A percentile compares a stretch with the other conserved stretches of the same genome.
These are phyloP conservation scores for Pyrochroa serraticornis DNA, from an alignment of 2,888 invertebrate species.

Conservation along the genomic window DNA sequence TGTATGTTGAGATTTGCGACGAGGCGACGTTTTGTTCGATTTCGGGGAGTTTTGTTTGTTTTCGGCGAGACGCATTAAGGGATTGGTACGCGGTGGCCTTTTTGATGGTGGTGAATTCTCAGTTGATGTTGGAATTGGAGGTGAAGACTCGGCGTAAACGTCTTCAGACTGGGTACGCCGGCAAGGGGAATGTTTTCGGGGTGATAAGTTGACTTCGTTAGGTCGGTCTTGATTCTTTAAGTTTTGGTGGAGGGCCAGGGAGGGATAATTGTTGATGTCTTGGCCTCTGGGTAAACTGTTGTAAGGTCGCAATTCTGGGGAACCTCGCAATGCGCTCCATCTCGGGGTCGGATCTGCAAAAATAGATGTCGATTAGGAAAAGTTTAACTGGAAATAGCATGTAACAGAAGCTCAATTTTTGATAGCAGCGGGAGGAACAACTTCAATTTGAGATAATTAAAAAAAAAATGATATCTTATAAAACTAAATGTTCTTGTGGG, in stretches of 20 bases:
- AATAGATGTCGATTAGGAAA: neutral
- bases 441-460: too few relatives aligned
- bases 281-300: slow-evolving; percentile 66
- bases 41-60: slow-evolving; percentile 29
- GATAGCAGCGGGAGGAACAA: too few relatives aligned
- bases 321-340: slow-evolving; percentile 61
- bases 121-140: slow-evolving; percentile 1
- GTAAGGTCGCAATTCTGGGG: slow-evolving; percentile 64
- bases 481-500: too few relatives aligned
- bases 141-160: slow-evolving; percentile 46
- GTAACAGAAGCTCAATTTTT: too few relatives aligned
- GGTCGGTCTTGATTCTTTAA: slow-evolving; percentile 30
- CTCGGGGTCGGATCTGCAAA: slow-evolving; percentile 61
- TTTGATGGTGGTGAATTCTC: slow-evolving; percentile 18
- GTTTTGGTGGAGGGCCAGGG: slow-evolving; percentile 47
- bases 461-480: too few relatives aligned
- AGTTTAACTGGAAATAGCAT: too few relatives aligned
- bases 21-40: slow-evolving; percentile 23
- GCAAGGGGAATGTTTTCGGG: slow-evolving; percentile 40
- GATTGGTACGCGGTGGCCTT: slow-evolving; percentile 48
- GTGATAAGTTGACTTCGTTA: slow-evolving; percentile 24
- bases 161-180: slow-evolving; percentile 53
- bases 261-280: slow-evolving; percentile 57
- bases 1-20: slow-evolving; percentile 19
- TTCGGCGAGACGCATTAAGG: slow-evolving; percentile 50